Percentiles rank a stretch among this genome's conserved stretches.
phyloP scores from a whole-genome alignment of 2,888 invertebrate genomes.

The Taphrorychus bicolor region DNA sequence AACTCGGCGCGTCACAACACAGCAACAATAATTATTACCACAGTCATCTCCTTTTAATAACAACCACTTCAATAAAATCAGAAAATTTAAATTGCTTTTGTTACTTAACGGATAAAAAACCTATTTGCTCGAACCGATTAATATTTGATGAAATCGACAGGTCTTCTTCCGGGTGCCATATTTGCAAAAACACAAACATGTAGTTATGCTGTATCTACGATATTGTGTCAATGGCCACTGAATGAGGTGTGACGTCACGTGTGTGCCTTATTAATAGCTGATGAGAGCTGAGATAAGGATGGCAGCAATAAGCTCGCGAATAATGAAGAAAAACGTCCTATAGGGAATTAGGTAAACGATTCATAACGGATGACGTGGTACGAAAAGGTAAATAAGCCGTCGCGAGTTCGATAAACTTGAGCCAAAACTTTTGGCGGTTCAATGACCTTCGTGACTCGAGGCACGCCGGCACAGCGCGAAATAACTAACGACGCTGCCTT shows the following conservation, averaged over 20 bases:
- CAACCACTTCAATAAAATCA: slow-evolving; percentile 26
- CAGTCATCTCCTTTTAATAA: slow-evolving; percentile 35
- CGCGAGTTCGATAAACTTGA: slow-evolving; percentile 38
- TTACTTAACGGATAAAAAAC: background rate
- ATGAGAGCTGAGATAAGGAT: background rate
- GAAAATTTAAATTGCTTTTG: slow-evolving; percentile 11
- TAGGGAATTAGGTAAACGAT: slow-evolving; percentile 10
- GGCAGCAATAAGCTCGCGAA: background rate
- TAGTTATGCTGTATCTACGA: too few species aligned
- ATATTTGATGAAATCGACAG: background rate
- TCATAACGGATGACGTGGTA: slow-evolving; percentile 17
- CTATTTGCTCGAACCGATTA: slow-evolving; percentile 4
- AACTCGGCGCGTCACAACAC: slow-evolving; percentile 41
- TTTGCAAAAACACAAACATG: too few species aligned
- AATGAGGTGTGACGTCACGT: background rate
- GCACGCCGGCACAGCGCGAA: slow-evolving; percentile 24
- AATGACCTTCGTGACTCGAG: slow-evolving; percentile 38
- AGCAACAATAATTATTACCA: slow-evolving; percentile 30
- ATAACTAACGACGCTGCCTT: slow-evolving; percentile 14
- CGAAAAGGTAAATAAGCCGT: slow-evolving; percentile 27
- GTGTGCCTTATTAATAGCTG: background rate
- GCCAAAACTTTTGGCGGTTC: slow-evolving; percentile 40
- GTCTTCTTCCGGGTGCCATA: background rate
- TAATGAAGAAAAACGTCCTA: slow-evolving; percentile 2
- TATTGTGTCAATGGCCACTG: too few species aligned